phyloP scores from a whole-genome alignment of 2,888 invertebrate species.

The Girardia tigrina region DNA sequence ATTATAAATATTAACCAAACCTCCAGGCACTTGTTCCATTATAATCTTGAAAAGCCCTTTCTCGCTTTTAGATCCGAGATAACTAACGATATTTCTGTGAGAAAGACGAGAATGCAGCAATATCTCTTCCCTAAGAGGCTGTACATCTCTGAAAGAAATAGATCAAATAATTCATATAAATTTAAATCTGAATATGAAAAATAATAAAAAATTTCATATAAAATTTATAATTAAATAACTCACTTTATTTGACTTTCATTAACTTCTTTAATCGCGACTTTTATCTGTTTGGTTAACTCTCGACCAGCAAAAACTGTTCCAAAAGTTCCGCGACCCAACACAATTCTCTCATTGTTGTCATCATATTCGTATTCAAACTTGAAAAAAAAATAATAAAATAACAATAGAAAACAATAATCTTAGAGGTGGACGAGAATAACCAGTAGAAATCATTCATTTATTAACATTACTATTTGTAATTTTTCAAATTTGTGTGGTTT shows the following conservation, averaged over 20 bases:
- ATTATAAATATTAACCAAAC: constrained; percentile 47
- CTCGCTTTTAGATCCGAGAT: constrained; percentile 81
- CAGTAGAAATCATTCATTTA: too few species aligned
- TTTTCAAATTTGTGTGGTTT: too few species aligned
- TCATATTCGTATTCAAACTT: constrained; percentile 81
- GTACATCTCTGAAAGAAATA: constrained; percentile 61
- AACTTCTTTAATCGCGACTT: constrained; percentile 94
- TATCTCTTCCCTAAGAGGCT: constrained; percentile 95
- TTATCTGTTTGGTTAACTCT: constrained; percentile 76
- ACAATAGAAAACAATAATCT: constrained; percentile 47
- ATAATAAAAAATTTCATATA: background rate
- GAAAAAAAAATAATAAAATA: constrained; percentile 33
- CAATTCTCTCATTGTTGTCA: constrained; percentile 61
- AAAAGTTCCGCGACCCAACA: constrained; percentile 85
- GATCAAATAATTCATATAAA: background rate
- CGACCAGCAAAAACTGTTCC: constrained; percentile 84
- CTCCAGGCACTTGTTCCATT: constrained; percentile 96
- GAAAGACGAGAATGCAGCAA: constrained; percentile 81
- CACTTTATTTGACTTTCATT: constrained; percentile 57
- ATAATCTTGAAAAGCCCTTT: constrained; percentile 91
- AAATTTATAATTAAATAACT: constrained; percentile 28
- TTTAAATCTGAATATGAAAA: background rate
- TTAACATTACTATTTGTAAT: too few species aligned
- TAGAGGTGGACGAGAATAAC: too few species aligned
- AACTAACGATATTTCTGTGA: constrained; percentile 91